phyloP scores from a whole-genome alignment of 2,797 vertebrate species.

The Ceyx erithaca region DNA sequence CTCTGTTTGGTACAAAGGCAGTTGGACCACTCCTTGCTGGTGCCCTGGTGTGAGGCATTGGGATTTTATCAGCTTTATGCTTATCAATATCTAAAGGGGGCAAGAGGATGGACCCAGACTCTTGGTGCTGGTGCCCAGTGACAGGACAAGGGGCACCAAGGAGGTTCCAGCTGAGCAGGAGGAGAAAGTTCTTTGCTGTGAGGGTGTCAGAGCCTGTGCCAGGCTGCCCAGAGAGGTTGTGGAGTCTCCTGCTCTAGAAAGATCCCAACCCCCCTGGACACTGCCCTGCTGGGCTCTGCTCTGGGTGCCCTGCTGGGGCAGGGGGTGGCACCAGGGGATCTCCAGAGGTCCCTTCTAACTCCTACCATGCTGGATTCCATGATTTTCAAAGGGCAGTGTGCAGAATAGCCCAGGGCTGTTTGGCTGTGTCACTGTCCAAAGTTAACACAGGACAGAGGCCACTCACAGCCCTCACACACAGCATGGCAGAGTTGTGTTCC shows the following conservation, averaged over 20 bases:
- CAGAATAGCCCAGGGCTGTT: neutral
- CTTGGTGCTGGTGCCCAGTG: neutral
- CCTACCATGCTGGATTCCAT: neutral
- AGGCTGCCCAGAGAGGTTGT: neutral
- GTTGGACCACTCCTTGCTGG: neutral
- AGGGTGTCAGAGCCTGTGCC: neutral
- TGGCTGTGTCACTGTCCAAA: neutral
- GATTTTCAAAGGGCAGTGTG: neutral
- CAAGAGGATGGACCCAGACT: neutral
- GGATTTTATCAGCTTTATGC: neutral
- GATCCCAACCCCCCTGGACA: too few species aligned
- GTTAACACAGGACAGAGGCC: too few species aligned
- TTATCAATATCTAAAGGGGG: neutral
- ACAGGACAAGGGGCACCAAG: neutral
- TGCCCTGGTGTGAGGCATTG: neutral
- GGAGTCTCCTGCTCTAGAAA: too few species aligned
- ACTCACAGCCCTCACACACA: neutral
- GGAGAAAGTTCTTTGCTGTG: neutral
- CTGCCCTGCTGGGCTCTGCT: too few species aligned
- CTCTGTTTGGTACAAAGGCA: neutral
- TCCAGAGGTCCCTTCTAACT: neutral
- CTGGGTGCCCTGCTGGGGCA: too few species aligned
- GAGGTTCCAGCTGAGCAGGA: neutral
- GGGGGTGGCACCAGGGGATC: too few species aligned
- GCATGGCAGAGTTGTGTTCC: fast-evolving